These are phyloP conservation scores for Chrysodeixis includens DNA, from an alignment of 2,888 invertebrate genomes.

Conservation along the genomic window DNA sequence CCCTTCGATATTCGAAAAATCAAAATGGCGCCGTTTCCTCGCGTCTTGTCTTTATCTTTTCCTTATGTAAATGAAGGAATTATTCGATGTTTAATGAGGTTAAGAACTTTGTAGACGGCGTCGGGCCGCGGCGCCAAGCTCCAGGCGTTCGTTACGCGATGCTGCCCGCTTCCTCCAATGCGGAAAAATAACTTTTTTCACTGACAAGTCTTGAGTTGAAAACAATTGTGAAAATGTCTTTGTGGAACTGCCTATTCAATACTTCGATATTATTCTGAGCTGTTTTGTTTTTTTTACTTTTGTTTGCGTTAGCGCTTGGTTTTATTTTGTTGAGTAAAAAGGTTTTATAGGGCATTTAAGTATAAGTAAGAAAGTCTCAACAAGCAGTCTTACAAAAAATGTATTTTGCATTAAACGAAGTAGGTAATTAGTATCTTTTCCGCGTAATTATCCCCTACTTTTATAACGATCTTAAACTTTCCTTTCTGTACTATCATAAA, in stretches of 20 bases:
- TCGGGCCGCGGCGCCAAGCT: slow-evolving; percentile 66
- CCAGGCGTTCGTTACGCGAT: slow-evolving; percentile 69
- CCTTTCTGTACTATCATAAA: too few species aligned
- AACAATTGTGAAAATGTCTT: slow-evolving; percentile 40
- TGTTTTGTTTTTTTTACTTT: slow-evolving; percentile 2
- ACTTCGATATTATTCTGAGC: slow-evolving; percentile 30
- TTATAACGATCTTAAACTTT: too few species aligned
- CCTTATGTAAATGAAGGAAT: slow-evolving; percentile 85
- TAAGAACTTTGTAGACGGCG: slow-evolving; percentile 83
- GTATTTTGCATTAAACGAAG: too few species aligned
- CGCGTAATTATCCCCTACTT: too few species aligned
- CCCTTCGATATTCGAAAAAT: slow-evolving; percentile 83
- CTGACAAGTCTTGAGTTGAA: slow-evolving; percentile 56
- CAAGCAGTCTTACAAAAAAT: too few species aligned
- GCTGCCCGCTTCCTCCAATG: slow-evolving; percentile 64
- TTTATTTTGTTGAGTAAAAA: neutral
- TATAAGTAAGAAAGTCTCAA: neutral
- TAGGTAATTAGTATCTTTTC: too few species aligned
- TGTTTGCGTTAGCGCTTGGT: neutral
- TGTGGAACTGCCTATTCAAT: slow-evolving; percentile 34
- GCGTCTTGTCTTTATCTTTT: slow-evolving; percentile 88
- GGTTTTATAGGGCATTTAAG: neutral
- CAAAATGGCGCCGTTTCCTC: slow-evolving; percentile 81
- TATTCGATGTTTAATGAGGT: slow-evolving; percentile 82
- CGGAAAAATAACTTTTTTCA: slow-evolving; percentile 63